A percentile compares a stretch with the other conserved stretches of the same genome.
These are phyloP conservation scores for Nibea albiflora DNA, from an alignment of 2,113 vertebrate genomes.

Conservation along the genomic window DNA sequence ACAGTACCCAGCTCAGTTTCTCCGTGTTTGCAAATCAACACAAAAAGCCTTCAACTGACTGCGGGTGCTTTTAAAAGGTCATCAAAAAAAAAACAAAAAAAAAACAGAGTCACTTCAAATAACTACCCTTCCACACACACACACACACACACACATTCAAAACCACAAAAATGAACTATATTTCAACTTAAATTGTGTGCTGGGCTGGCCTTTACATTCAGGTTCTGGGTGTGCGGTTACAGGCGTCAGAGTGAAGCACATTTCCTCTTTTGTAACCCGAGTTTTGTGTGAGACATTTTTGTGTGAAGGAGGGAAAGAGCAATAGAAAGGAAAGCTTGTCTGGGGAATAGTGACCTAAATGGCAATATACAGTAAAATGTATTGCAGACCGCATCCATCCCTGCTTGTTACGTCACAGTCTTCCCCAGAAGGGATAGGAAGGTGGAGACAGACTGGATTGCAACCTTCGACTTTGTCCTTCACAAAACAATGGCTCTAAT, in stretches of 20 bases:
- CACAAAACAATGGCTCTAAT: conserved; percentile 72
- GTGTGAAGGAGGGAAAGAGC: conserved; percentile 39
- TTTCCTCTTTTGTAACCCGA: conserved; percentile 4
- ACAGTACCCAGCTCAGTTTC: background rate
- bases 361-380: conserved; percentile 63
- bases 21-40: conserved; percentile 2
- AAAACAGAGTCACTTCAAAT: conserved; percentile 8
- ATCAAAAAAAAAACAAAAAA: background rate
- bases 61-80: conserved; percentile 8
- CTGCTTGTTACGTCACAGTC: conserved; percentile 45
- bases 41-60: background rate
- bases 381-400: conserved; percentile 42
- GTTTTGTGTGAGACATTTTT: conserved; percentile 24
- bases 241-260: conserved; percentile 11
- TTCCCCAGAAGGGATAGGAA: conserved; percentile 50
- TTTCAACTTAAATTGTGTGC: background rate
- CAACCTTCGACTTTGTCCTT: conserved; percentile 72
- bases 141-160: no score
- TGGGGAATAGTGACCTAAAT: conserved; percentile 69
- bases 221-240: conserved; percentile 18
- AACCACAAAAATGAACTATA: background rate
- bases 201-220: conserved; percentile 37
- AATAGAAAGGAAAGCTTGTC: conserved; percentile 35
- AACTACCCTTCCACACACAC: background rate
- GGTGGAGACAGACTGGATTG: conserved; percentile 40